Percentiles rank a stretch among this genome's conserved stretches.
These are phyloP conservation scores for Amphiprion ocellaris DNA, from an alignment of 2,113 vertebrate species.

Conservation along the genomic window DNA sequence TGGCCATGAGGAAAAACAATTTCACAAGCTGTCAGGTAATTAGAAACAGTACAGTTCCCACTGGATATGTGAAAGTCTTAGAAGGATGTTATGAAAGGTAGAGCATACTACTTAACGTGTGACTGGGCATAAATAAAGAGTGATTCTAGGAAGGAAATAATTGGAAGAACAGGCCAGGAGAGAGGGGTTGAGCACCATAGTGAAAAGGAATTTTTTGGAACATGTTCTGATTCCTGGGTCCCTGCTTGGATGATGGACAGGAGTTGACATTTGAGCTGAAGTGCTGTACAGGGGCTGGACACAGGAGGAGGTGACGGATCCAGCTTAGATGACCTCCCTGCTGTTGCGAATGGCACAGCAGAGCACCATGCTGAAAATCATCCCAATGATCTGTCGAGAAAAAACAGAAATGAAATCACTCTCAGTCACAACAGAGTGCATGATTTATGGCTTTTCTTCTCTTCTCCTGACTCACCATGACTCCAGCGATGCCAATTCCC, in stretches of 20 bases:
- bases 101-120: neutral
- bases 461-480: slow-evolving; percentile 88
- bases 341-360: slow-evolving; percentile 96
- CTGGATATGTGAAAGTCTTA: slow-evolving; percentile 8
- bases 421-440: neutral
- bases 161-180: neutral
- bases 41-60: slow-evolving; percentile 21
- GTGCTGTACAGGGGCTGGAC: slow-evolving; percentile 20
- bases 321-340: slow-evolving; percentile 90
- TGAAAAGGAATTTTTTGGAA: slow-evolving; percentile 15
- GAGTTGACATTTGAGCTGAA: slow-evolving; percentile 29
- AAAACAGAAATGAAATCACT: neutral
- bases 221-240: slow-evolving; percentile 26
- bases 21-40: slow-evolving; percentile 40
- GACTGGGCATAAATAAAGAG: slow-evolving; percentile 19
- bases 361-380: slow-evolving; percentile 99
- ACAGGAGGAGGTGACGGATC: slow-evolving; percentile 6
- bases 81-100: slow-evolving; percentile 13
- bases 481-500: slow-evolving; percentile 93
- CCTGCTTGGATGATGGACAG: slow-evolving; percentile 5
- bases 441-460: neutral
- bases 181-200: slow-evolving; percentile 19
- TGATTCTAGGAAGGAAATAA: neutral
- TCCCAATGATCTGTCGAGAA: slow-evolving; percentile 92
- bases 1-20: slow-evolving; percentile 35